Conservation (phyloP, 2,888 invertebrate species). For the Caenorhabditis zanzibari region DNA sequence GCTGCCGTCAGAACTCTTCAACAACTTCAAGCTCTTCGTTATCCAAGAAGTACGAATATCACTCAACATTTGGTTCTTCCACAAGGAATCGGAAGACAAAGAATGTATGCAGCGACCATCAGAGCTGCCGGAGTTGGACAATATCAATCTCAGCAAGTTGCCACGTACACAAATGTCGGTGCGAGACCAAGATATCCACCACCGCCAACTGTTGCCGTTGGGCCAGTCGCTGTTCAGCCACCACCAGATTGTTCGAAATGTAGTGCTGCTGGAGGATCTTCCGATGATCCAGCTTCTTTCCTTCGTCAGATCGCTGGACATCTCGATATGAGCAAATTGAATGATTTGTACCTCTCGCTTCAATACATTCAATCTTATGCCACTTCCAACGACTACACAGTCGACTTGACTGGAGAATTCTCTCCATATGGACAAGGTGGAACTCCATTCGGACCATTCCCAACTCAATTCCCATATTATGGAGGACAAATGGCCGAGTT, state of each 20-base stretch:
- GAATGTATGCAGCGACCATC: constrained; percentile 57
- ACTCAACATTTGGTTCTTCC: constrained; percentile 41
- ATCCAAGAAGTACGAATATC: constrained; percentile 53
- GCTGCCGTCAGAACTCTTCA: constrained; percentile 64
- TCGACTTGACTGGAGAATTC: constrained; percentile 82
- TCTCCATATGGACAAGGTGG: constrained; percentile 74
- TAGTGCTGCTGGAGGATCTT: constrained; percentile 58
- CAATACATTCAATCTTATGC: constrained; percentile 80
- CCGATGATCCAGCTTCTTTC: constrained; percentile 75
- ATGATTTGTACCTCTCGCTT: constrained; percentile 77
- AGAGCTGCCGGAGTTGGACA: constrained; percentile 55
- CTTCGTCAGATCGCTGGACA: constrained; percentile 73
- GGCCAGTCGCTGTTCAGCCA: constrained; percentile 53
- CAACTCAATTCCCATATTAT: constrained; percentile 78
- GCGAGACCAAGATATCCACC: constrained; percentile 64
- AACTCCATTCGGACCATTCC: constrained; percentile 82
- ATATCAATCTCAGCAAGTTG: constrained; percentile 32
- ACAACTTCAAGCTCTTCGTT: constrained; percentile 56
- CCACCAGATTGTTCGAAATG: constrained; percentile 72
- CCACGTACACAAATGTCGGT: constrained; percentile 46
- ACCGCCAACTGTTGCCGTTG: constrained; percentile 65
- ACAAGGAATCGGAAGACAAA: constrained; percentile 44
- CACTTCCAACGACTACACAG: constrained; percentile 79
- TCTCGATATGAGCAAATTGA: constrained; percentile 76
- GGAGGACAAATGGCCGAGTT: constrained; percentile 80